These are phyloP conservation scores for Dynastes maya DNA, from an alignment of 2,888 invertebrate genomes.

Conservation along the genomic window DNA sequence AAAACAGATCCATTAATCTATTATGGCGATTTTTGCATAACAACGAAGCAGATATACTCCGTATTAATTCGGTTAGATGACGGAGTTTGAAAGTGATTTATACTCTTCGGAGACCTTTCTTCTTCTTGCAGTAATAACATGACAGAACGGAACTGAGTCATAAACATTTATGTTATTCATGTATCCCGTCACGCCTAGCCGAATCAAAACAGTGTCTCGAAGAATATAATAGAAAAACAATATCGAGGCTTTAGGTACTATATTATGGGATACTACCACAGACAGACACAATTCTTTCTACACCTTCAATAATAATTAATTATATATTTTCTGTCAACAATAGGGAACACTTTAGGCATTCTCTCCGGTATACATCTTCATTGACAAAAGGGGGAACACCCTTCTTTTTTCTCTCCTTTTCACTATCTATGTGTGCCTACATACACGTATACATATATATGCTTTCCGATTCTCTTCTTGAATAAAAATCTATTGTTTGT, in stretches of 20 bases:
- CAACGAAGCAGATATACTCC: background rate
- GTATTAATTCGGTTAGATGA: background rate
- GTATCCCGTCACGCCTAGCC: constrained; percentile 12
- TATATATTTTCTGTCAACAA: constrained; percentile 44
- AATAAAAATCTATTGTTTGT: constrained; percentile 32
- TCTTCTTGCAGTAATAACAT: background rate
- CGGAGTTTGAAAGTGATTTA: background rate
- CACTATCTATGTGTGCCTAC: background rate
- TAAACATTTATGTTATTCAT: constrained; percentile 23
- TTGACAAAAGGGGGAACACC: constrained; percentile 22
- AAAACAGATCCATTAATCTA: constrained; percentile 7
- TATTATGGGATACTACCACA: background rate
- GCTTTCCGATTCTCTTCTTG: constrained; percentile 20
- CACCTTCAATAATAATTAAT: constrained; percentile 37
- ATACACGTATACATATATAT: background rate
- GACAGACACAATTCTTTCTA: constrained; percentile 30
- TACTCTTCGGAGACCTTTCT: constrained; percentile 7
- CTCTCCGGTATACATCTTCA: constrained; percentile 21
- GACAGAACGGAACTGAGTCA: constrained; percentile 5
- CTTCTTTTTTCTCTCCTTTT: constrained; percentile 2
- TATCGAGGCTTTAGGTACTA: background rate
- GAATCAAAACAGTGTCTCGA: constrained; percentile 4
- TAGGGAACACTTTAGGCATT: constrained; percentile 15
- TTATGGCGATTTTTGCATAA: constrained; percentile 9
- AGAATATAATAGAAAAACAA: constrained; percentile 19